Evolutionary conservation across 2,888 invertebrate genomes (phyloP), one percentile per base, ranked within the genome.

Genomic region (Drosophila rellima): DNA sequence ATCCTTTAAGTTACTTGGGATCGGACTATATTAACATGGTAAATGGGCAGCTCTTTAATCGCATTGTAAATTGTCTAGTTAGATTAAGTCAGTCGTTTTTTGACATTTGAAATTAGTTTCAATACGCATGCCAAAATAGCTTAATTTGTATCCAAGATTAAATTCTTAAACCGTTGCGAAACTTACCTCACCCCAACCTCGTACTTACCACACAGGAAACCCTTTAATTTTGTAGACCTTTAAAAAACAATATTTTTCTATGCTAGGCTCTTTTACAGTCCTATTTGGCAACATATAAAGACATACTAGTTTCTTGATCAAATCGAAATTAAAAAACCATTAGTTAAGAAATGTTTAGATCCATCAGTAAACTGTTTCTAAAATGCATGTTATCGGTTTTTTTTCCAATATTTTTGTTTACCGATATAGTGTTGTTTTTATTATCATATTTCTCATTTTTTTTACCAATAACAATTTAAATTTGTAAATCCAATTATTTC

Each of bases 371-470:
- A 37, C 37, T 11, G 20, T 20, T 5, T 15, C 20, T 50, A 2
- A 20, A 51, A 51, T 37, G 51, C 35, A 23, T 15, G 10, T 8
- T 6, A 10, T n/a, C n/a, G n/a, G 35, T n/a, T 20, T 23, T 37
- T 37, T 17, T 20, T n/a, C 17, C 4, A 23, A 51, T 37, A 10
- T 2, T 37, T 51, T 26, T 15, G 26, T 26, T 26, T 23, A 37
- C 50, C 50, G 23, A 37, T 50, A 50, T 51, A 51, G 51, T 51
- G 35, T 33, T 18, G 15, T 11, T 37, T 37, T 51, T 51, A 51
- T 51, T 37, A 51, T 51, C 15, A 48, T 48, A 31, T 26, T 37
- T 23, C 23, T 51, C 37, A 0, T 35, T 35, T 48, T 31, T 35
- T 42, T 13, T 40, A 37, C 51, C 15, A 51, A 51, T 37, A 51